phyloP scores from a whole-genome alignment of 2,888 invertebrate species.

The Drosophila anceps region DNA sequence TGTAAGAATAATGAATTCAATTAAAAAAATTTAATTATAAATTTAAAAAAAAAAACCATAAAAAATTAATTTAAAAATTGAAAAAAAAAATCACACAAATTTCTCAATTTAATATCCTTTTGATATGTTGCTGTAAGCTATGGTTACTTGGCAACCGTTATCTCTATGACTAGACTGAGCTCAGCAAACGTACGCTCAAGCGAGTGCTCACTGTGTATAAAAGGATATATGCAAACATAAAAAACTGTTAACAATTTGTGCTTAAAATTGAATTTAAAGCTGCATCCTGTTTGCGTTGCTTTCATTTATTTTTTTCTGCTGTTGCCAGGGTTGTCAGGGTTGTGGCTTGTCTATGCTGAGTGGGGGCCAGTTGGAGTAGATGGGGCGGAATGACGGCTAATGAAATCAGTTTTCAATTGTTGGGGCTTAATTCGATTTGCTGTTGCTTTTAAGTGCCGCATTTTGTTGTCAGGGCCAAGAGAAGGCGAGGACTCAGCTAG shows the following conservation, averaged over 20 bases:
- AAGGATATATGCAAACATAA: not conserved
- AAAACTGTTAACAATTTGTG: conserved; percentile 6
- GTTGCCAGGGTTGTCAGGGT: conserved; percentile 7
- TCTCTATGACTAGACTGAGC: no score
- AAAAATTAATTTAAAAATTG: no score
- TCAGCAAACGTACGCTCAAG: not conserved
- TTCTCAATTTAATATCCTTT: no score
- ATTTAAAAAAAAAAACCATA: no score
- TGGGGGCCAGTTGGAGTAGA: not conserved
- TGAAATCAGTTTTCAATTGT: conserved; percentile 68
- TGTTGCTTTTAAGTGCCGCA: conserved; percentile 61
- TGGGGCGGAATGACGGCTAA: conserved; percentile 37
- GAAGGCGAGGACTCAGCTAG: conserved; percentile 33
- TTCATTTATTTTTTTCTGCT: not conserved
- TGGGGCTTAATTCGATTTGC: conserved; percentile 68
- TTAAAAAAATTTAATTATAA: no score
- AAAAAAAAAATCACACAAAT: no score
- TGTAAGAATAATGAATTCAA: no score
- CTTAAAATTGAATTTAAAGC: conserved; percentile 7
- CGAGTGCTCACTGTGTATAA: conserved; percentile 9
- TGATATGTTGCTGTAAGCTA: no score
- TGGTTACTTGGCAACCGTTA: no score
- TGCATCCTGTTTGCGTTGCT: conserved; percentile 12
- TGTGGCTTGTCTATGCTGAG: not conserved
- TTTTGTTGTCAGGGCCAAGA: conserved; percentile 18